These are phyloP conservation scores for Odobenus rosmarus DNA, from an alignment of 2,113 vertebrate genomes.

Conservation along the genomic window DNA sequence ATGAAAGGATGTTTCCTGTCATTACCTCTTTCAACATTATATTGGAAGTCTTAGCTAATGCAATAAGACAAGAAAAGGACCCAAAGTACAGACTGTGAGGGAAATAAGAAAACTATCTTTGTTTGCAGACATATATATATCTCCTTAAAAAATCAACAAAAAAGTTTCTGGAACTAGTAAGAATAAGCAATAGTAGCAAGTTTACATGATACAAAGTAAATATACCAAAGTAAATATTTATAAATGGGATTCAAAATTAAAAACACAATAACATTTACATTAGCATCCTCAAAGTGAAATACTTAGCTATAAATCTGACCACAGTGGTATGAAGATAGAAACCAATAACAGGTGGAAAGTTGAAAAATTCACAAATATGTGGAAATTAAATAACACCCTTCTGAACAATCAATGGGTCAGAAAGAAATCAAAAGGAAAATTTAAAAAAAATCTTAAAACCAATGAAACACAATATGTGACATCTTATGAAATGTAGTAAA, in stretches of 20 bases:
- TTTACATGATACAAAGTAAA: not conserved
- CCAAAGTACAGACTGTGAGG: not conserved
- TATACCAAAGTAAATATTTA: not conserved
- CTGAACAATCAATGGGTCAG: not conserved
- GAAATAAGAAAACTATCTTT: not conserved
- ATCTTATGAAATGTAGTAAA: not conserved
- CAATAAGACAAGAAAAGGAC: not conserved
- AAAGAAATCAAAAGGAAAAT: not conserved
- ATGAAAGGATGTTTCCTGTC: not conserved
- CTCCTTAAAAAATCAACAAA: not conserved
- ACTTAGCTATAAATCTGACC: not conserved
- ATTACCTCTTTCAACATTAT: not conserved
- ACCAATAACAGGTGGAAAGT: not conserved
- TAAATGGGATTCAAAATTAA: not conserved
- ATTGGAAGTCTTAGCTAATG: not conserved
- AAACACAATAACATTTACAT: not conserved
- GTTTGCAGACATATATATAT: not conserved
- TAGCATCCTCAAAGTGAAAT: not conserved
- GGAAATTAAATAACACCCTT: not conserved
- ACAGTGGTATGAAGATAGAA: not conserved
- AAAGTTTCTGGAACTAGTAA: not conserved
- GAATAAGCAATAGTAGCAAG: not conserved
- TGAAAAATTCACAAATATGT: not conserved
- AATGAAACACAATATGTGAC: not conserved
- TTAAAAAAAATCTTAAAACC: not conserved